A percentile compares a stretch with the other conserved stretches of the same genome.
These are phyloP conservation scores for Euura lappo DNA, from an alignment of 1,140 invertebrate genomes.

Conservation along the genomic window DNA sequence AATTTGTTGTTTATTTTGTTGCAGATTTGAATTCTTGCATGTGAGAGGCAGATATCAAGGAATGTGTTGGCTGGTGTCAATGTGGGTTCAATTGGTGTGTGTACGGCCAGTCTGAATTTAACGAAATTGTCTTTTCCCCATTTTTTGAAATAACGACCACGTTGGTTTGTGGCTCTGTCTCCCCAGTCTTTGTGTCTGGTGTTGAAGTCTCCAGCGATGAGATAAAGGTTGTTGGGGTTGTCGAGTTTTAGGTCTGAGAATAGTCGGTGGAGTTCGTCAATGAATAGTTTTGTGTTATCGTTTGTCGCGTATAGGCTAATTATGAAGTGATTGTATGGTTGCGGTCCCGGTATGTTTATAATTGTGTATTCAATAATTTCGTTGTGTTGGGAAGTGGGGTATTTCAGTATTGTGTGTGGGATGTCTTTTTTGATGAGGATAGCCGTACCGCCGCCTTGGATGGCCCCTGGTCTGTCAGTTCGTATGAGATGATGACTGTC, in stretches of 20 bases:
- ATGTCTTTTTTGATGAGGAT: slow-evolving; percentile 9
- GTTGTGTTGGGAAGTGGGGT: not conserved
- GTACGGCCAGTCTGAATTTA: not conserved
- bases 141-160: not conserved
- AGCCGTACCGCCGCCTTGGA: slow-evolving; percentile 17
- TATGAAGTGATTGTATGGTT: not conserved
- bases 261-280: not conserved
- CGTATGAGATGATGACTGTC: slow-evolving; percentile 12
- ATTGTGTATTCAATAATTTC: not conserved
- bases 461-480: slow-evolving; percentile 10
- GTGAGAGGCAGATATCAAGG: not conserved
- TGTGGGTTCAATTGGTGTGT: not conserved
- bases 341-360: not conserved
- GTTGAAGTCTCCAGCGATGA: too few species aligned
- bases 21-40: not conserved
- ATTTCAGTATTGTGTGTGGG: not conserved
- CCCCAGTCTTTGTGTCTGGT: too few species aligned
- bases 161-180: too few species aligned
- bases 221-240: too few species aligned
- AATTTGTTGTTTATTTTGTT: slow-evolving; percentile 11
- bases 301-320: not conserved
- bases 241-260: not conserved
- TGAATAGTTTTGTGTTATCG: not conserved
- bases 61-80: too few species aligned
- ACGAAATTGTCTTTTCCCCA: not conserved